Evolutionary conservation across 2,113 vertebrate species (phyloP).

Genomic region (Nerophis lumbriciformis): DNA sequence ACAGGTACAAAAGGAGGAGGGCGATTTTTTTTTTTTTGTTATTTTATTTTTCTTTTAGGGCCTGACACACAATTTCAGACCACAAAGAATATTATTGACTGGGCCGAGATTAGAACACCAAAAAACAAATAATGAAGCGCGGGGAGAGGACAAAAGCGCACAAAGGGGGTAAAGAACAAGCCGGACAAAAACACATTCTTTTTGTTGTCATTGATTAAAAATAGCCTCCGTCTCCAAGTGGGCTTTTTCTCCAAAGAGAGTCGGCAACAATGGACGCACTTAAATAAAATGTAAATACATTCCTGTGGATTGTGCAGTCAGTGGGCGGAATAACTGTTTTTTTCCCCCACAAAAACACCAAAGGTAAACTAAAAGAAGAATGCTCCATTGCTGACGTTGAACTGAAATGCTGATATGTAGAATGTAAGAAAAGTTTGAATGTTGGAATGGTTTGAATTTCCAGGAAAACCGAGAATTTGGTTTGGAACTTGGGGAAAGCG

Average conservation of each 20-base stretch:
- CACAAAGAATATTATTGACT: conserved; percentile 84
- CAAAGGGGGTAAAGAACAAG: conserved; percentile 62
- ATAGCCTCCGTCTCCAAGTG: conserved; percentile 53
- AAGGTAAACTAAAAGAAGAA: too few relatives aligned
- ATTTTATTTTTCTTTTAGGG: conserved; percentile 31
- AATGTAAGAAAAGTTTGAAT: too few relatives aligned
- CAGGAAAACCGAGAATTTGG: too few relatives aligned
- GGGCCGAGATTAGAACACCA: conserved; percentile 76
- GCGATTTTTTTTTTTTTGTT: conserved; percentile 48
- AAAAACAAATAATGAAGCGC: conserved; percentile 77
- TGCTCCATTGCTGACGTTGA: too few relatives aligned
- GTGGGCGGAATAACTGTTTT: too few relatives aligned
- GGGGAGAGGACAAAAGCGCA: conserved; percentile 66
- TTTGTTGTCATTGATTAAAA: conserved; percentile 72
- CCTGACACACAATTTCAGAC: conserved; percentile 74
- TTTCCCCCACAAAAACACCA: too few relatives aligned
- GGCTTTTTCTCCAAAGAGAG: conserved; percentile 37
- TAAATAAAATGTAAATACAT: conserved; percentile 51
- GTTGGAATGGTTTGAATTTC: too few relatives aligned
- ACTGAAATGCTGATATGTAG: too few relatives aligned
- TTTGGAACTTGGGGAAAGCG: too few relatives aligned
- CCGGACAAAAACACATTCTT: conserved; percentile 48
- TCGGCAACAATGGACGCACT: conserved; percentile 41
- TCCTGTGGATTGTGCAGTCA: conserved; percentile 38
- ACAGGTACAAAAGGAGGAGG: conserved; percentile 71